Conservation (phyloP, 1,140 invertebrate genomes). For the Drosophila willistoni region DNA sequence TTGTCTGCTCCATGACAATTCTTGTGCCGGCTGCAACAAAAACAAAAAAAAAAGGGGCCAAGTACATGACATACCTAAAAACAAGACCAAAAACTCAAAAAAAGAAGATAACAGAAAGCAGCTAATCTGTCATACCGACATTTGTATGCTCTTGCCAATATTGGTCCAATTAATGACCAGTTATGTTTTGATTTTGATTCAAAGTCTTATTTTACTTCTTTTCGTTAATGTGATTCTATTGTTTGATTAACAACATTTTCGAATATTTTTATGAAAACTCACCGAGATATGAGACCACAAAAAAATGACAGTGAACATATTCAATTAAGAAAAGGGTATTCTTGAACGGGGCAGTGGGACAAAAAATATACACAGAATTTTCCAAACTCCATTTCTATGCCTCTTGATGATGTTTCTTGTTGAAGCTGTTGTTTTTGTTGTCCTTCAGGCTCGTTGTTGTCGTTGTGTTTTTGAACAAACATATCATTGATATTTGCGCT, state of each 20-base stretch:
- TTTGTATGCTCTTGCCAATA: background rate
- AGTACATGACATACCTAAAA: slow-evolving; percentile 59
- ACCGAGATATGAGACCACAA: too few species aligned
- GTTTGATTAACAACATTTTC: too few species aligned
- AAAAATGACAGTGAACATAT: background rate
- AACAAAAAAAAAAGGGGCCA: slow-evolving; percentile 39
- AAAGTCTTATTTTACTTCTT: too few species aligned
- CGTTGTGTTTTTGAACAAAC: slow-evolving; percentile 75
- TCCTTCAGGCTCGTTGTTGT: slow-evolving; percentile 39
- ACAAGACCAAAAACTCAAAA: slow-evolving; percentile 16
- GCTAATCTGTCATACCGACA: background rate
- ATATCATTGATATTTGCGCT: slow-evolving; percentile 78
- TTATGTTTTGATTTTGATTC: too few species aligned
- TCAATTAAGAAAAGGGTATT: background rate
- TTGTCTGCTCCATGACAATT: slow-evolving; percentile 31
- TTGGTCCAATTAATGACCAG: too few species aligned
- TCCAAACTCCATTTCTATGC: background rate
- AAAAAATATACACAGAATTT: background rate
- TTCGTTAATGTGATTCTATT: too few species aligned
- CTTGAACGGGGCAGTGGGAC: background rate
- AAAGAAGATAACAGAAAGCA: background rate
- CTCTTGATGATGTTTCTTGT: background rate
- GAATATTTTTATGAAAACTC: too few species aligned
- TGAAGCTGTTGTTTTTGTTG: slow-evolving; percentile 33
- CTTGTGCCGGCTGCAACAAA: slow-evolving; percentile 14